Percentiles rank a stretch among this genome's conserved stretches.
Conservation (phyloP, 2,888 invertebrate species). For the Trachelus tabidus region DNA sequence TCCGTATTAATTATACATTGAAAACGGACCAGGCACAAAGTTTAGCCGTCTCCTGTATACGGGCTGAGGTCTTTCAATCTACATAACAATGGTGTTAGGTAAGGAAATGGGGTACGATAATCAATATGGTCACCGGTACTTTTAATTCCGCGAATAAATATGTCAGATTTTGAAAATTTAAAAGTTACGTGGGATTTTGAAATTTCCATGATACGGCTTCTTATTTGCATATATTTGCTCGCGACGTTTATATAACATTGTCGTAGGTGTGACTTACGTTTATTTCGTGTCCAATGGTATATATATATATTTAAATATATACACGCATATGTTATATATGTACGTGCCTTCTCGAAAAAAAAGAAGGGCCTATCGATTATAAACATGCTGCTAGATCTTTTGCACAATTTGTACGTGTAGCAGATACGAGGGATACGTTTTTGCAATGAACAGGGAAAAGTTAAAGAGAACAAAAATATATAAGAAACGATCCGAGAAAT, state of each 20-base stretch:
- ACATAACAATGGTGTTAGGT: not conserved
- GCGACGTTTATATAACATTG: not conserved
- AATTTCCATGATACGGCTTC: not conserved
- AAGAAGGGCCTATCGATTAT: constrained; percentile 39
- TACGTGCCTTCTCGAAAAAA: constrained; percentile 42
- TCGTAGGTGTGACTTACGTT: not conserved
- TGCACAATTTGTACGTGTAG: constrained; percentile 52
- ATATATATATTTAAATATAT: constrained; percentile 27
- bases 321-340: constrained; percentile 27
- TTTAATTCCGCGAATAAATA: not conserved
- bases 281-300: constrained; percentile 12
- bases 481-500: not conserved
- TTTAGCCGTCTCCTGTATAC: not conserved
- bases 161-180: not conserved
- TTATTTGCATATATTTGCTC: not conserved
- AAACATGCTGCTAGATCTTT: constrained; percentile 45
- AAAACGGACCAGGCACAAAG: not conserved
- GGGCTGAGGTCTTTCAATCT: not conserved
- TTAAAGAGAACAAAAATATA: not conserved
- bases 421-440: constrained; percentile 35
- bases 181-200: not conserved
- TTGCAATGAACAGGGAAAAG: constrained; percentile 32
- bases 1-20: not conserved
- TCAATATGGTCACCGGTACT: not conserved
- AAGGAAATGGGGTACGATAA: not conserved